Evolutionary conservation across 2,113 vertebrate species (phyloP).

Genomic region (Opisthocomus hoazin): DNA sequence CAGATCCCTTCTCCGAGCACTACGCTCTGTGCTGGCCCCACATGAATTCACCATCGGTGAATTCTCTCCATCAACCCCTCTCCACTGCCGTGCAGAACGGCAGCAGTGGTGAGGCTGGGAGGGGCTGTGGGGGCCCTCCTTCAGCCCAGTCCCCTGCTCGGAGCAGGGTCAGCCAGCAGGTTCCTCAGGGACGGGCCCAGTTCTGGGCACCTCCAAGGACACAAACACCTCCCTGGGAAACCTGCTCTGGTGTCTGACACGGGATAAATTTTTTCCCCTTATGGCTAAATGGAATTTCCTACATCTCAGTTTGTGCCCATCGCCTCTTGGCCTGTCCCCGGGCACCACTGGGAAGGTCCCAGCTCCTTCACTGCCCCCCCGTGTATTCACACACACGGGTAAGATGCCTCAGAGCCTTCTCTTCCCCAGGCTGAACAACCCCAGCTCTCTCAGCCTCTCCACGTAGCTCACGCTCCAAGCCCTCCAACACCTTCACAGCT

Average conservation of each 20-base stretch:
- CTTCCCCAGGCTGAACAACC: not conserved
- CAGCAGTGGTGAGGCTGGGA: not conserved
- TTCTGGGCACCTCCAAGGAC: not conserved
- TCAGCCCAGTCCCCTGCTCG: not conserved
- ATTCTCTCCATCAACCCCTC: not conserved
- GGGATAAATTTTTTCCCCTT: not conserved
- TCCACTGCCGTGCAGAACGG: fast-evolving
- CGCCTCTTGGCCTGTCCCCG: not conserved
- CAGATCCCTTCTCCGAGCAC: not conserved
- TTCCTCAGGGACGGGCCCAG: not conserved
- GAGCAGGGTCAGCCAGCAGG: not conserved
- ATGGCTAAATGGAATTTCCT: not conserved
- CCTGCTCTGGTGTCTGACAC: not conserved
- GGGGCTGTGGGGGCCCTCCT: not conserved
- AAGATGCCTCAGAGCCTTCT: not conserved
- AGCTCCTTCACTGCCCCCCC: not conserved
- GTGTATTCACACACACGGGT: not conserved
- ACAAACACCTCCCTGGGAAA: not conserved
- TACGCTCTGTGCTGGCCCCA: not conserved
- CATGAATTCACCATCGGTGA: not conserved
- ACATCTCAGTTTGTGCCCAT: not conserved
- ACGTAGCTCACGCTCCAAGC: not conserved
- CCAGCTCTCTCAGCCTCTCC: not conserved
- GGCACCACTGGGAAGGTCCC: not conserved
- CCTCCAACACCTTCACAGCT: not conserved